Evolutionary conservation across 2,113 vertebrate species (phyloP).

Genomic region (Saguinus midas): DNA sequence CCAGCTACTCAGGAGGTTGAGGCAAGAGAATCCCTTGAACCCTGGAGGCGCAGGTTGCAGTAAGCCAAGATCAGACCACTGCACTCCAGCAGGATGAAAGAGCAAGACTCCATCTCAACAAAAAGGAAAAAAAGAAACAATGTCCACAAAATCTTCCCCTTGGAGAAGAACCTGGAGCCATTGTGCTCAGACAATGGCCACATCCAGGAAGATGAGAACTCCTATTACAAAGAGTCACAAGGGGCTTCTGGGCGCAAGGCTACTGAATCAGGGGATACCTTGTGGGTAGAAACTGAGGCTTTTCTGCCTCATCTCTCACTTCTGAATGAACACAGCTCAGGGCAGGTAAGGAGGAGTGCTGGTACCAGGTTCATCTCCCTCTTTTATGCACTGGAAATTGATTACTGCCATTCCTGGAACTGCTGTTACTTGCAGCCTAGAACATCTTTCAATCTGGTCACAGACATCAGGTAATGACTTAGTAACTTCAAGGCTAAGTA

Average conservation of each 20-base stretch:
- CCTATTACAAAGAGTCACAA: not conserved
- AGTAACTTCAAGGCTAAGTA: not conserved
- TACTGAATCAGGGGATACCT: not conserved
- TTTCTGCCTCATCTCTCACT: not conserved
- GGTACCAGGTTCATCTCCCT: not conserved
- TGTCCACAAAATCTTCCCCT: not conserved
- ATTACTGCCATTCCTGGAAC: not conserved
- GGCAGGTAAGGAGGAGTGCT: not conserved
- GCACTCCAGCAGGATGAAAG: too few species aligned
- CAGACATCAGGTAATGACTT: not conserved
- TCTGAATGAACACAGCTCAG: not conserved
- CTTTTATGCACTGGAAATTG: not conserved
- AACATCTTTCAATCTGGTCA: not conserved
- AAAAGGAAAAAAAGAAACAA: slow-evolving; percentile 4
- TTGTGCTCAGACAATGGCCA: slow-evolving; percentile 38
- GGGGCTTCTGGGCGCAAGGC: fast-evolving
- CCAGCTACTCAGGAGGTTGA: too few species aligned
- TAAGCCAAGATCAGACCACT: too few species aligned
- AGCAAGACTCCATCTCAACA: not conserved
- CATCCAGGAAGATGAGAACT: not conserved
- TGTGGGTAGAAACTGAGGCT: not conserved
- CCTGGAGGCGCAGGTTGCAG: too few species aligned
- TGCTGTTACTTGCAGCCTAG: not conserved
- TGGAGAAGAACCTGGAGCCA: not conserved
- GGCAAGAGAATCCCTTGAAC: too few species aligned